These are phyloP conservation scores for Holacanthella duospinosa DNA, from an alignment of 2,888 invertebrate genomes.

Conservation along the genomic window DNA sequence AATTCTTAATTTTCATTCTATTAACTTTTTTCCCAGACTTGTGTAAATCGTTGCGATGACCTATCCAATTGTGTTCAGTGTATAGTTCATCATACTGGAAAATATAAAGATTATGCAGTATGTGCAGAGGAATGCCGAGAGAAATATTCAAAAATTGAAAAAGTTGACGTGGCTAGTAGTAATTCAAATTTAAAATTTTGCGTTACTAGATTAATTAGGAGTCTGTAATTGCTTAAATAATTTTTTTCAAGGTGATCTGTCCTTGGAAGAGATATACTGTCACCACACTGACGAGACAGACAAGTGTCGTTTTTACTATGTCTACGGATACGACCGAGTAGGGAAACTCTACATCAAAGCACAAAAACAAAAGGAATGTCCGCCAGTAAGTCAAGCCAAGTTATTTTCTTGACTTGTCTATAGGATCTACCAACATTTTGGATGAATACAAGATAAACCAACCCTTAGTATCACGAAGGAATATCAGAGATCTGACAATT, in stretches of 20 bases:
- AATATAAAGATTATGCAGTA: constrained; percentile 40
- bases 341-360: constrained; percentile 62
- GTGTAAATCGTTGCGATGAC: constrained; percentile 79
- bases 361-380: constrained; percentile 74
- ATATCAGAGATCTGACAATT: no score
- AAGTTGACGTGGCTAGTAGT: constrained; percentile 52
- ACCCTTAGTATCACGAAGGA: no score
- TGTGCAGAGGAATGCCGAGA: constrained; percentile 50
- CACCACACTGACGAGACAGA: constrained; percentile 69
- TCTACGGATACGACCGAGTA: constrained; percentile 59
- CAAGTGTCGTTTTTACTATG: constrained; percentile 80
- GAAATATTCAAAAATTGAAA: constrained; percentile 55
- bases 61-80: constrained; percentile 91
- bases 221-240: no score
- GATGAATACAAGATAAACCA: no score
- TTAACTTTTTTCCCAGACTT: constrained; percentile 55
- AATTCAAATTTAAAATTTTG: constrained; percentile 16
- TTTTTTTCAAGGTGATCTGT: constrained; percentile 54
- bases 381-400: no score
- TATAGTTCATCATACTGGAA: constrained; percentile 72
- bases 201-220: not conserved
- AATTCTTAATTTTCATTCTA: no score
- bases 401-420: no score
- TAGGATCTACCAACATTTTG: no score
- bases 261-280: constrained; percentile 68